These are phyloP conservation scores for Fistularia commersonii DNA, from an alignment of 2,797 vertebrate species.

Conservation along the genomic window DNA sequence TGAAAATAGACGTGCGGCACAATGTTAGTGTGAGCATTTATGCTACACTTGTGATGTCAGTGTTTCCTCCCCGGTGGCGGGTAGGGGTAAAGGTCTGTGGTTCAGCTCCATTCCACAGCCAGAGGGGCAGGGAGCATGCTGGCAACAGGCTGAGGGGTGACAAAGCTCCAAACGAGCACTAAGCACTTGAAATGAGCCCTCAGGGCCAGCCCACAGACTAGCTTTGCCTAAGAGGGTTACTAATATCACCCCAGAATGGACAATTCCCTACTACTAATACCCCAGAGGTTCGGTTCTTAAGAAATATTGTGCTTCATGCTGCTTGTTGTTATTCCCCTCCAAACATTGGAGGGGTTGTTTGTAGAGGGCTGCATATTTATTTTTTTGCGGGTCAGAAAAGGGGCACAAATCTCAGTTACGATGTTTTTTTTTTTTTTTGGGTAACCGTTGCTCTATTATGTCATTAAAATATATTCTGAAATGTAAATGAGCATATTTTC, in stretches of 20 bases:
- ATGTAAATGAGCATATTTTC: constrained; percentile 31
- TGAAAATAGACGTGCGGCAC: constrained; percentile 56
- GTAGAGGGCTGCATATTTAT: constrained; percentile 8
- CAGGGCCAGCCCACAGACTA: constrained; percentile 65
- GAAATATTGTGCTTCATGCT: constrained; percentile 34
- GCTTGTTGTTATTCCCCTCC: constrained; percentile 10
- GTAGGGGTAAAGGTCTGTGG: constrained; percentile 53
- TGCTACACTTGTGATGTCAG: constrained; percentile 50
- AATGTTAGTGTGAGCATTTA: constrained; percentile 27
- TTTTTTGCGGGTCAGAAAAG: constrained; percentile 14
- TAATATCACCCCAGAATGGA: constrained; percentile 69
- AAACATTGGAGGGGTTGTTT: constrained; percentile 5
- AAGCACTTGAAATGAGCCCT: constrained; percentile 77
- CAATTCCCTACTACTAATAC: constrained; percentile 59
- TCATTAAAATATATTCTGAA: constrained; percentile 20
- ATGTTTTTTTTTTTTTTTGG: constrained; percentile 1
- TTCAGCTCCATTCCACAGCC: constrained; percentile 57
- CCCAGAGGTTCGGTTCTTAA: constrained; percentile 43
- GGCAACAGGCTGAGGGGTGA: constrained; percentile 67
- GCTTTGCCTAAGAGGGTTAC: constrained; percentile 78
- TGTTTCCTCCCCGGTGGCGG: constrained; percentile 55
- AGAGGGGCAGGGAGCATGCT: constrained; percentile 61
- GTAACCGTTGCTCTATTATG: constrained; percentile 4
- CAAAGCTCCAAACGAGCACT: constrained; percentile 73
- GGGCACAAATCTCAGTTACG: constrained; percentile 9